These are phyloP conservation scores for Erpobdella octoculata DNA, from an alignment of 2,888 invertebrate genomes.

Conservation along the genomic window DNA sequence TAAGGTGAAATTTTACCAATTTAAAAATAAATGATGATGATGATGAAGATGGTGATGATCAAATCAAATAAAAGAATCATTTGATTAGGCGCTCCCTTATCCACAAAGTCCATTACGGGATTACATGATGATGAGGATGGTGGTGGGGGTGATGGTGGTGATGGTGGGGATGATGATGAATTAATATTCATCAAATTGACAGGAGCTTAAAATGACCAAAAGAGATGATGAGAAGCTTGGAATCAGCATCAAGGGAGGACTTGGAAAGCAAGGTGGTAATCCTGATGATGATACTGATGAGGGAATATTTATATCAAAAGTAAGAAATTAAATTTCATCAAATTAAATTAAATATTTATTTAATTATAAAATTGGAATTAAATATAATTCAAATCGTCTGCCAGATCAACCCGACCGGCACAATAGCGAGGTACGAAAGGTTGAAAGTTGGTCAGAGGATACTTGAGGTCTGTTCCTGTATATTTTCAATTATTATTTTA, in stretches of 20 bases:
- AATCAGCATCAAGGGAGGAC: conserved; percentile 57
- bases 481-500: no score
- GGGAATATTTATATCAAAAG: conserved; percentile 64
- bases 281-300: conserved; percentile 56
- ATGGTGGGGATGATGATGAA: background rate
- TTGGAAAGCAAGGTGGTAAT: conserved; percentile 54
- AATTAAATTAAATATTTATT: no score
- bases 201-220: conserved; percentile 81
- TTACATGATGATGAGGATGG: background rate
- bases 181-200: conserved; percentile 29
- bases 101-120: no score
- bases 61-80: no score
- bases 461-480: conserved; percentile 64
- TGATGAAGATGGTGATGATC: no score
- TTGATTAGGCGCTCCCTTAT: no score
- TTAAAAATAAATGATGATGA: no score
- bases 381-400: no score
- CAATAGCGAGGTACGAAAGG: conserved; percentile 79
- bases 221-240: conserved; percentile 65
- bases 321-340: no score
- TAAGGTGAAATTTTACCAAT: no score
- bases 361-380: no score
- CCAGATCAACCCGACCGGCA: conserved; percentile 81
- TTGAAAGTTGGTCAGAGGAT: conserved; percentile 89
- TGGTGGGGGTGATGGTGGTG: background rate